phyloP scores from a whole-genome alignment of 2,113 vertebrate species.

The Anarhynchus alexandrinus region DNA sequence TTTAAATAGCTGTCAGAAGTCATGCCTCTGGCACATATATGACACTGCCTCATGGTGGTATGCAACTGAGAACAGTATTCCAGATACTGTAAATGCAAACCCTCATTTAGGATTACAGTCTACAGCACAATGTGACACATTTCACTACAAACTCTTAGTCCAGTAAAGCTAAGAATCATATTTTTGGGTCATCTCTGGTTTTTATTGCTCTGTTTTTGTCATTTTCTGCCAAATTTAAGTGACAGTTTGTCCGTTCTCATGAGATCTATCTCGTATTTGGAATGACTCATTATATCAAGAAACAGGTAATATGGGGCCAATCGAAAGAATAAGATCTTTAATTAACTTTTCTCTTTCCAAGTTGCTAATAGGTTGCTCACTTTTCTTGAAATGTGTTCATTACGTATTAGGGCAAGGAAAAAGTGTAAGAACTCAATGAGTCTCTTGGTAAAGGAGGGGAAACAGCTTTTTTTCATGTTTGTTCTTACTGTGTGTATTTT shows the following conservation, averaged over 20 bases:
- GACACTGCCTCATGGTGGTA: neutral
- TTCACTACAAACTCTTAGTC: neutral
- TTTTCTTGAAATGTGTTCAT: neutral
- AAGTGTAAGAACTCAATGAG: neutral
- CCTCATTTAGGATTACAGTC: neutral
- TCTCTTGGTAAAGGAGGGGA: neutral
- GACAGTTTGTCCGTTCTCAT: neutral
- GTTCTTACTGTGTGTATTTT: neutral
- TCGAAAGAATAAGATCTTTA: neutral
- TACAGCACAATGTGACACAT: neutral
- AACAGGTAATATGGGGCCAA: neutral
- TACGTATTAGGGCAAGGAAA: neutral
- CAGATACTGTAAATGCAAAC: neutral
- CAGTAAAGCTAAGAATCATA: neutral
- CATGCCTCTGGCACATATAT: accelerated
- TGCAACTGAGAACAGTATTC: neutral
- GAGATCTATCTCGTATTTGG: neutral
- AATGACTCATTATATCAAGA: neutral
- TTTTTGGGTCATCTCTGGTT: neutral
- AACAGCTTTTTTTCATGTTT: neutral
- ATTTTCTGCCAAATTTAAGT: neutral
- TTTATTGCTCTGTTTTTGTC: neutral
- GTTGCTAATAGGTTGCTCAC: neutral
- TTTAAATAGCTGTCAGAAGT: neutral
- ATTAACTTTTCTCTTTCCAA: neutral